A percentile compares a stretch with the other conserved stretches of the same genome.
These are phyloP conservation scores for Holocentrus rufus DNA, from an alignment of 2,797 vertebrate species.

Conservation along the genomic window DNA sequence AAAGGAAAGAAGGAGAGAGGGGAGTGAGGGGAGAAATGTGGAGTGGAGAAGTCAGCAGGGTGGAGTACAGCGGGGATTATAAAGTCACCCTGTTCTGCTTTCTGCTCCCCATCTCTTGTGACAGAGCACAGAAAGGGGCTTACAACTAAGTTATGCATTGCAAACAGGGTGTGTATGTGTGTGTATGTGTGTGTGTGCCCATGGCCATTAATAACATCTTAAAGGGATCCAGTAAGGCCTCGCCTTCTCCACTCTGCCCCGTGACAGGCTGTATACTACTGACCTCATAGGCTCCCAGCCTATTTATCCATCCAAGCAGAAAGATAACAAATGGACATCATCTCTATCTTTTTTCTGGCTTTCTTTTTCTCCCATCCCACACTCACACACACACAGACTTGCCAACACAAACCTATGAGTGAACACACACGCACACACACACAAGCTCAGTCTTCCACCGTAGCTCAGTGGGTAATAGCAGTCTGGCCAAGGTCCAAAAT, in stretches of 20 bases:
- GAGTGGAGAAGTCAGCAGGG: constrained; percentile 66
- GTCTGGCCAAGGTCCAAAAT: constrained; percentile 68
- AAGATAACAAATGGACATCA: constrained; percentile 58
- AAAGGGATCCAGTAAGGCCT: constrained; percentile 59
- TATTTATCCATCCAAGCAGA: constrained; percentile 53
- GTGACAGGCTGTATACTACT: constrained; percentile 57
- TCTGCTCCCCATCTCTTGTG: constrained; percentile 76
- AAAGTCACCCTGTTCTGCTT: constrained; percentile 79
- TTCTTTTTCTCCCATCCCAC: constrained; percentile 20
- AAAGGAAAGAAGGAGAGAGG: constrained; percentile 40
- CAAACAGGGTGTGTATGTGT: constrained; percentile 49
- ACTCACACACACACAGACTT: constrained; percentile 28
- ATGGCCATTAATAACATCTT: constrained; percentile 70
- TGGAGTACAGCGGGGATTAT: constrained; percentile 79
- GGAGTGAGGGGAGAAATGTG: constrained; percentile 28
- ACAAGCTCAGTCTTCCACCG: constrained; percentile 13
- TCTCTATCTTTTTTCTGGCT: constrained; percentile 31
- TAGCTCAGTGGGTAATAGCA: constrained; percentile 53
- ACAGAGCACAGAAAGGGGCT: constrained; percentile 77
- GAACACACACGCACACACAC: background rate
- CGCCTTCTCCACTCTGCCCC: constrained; percentile 55
- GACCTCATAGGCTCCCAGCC: constrained; percentile 53
- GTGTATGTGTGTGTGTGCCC: constrained; percentile 15
- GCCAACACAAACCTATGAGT: constrained; percentile 31
- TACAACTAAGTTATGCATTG: constrained; percentile 76